Evolutionary conservation across 2,888 invertebrate species (phyloP), one percentile per base, ranked within the genome.

Genomic region (Pemphredon lugubris): DNA sequence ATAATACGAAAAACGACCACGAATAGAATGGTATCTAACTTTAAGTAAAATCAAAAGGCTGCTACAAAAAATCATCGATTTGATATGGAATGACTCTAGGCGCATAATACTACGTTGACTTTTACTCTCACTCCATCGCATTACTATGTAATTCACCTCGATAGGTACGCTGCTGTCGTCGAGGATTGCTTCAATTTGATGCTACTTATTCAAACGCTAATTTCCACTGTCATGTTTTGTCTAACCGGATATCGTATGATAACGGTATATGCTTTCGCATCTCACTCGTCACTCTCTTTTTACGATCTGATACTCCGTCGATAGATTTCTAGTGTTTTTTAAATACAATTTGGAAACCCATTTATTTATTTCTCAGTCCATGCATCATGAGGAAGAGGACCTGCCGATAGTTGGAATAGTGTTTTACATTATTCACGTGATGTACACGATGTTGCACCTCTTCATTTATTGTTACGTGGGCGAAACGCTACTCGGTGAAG

Each of bases 381-480:
- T 81, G 11, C 32, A 59, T 23, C 18, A 61, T 2, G 21, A 53
- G 0, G 13, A 47, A 2, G 16, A 26, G 0, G 59, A 53, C 0
- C 4, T 68, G 2, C 63, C 75, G 2, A 13, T 68, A 3, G 13
- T 63, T 7, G 64, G 61, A 23, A 0, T 73, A 9, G 2, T 32
- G 16, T 81, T 73, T 16, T 69, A 66, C 14, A 11, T 55, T 0
- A 37, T 64, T 20, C 78, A 79, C 23, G 61, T 64, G 0, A 18
- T 39, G 0, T 37, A 50, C 44, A 75, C 81, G 7, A 61, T 81
- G 53, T 37, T 75, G 13, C 84, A 83, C 47, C 42, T 84, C 0
- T 84, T 79, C 11, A 72, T 77, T 18, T 79, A 83, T 60, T 84
- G 84, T 20, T 84, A 82, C 47, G 73, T 77, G 0, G 83, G 82